phyloP scores from a whole-genome alignment of 1,140 invertebrate genomes.

The Drosophila pachea region DNA sequence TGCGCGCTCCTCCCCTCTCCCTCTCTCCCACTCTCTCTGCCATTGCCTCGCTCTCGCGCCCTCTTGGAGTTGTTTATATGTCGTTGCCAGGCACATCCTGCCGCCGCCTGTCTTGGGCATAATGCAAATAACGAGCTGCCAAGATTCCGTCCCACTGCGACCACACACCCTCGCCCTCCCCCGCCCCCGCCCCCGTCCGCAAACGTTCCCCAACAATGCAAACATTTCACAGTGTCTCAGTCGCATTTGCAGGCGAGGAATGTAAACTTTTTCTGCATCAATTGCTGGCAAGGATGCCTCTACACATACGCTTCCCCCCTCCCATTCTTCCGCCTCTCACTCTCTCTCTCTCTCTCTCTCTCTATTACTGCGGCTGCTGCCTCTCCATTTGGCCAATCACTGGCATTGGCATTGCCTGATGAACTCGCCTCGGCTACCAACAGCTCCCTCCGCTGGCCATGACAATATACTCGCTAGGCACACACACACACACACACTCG shows the following conservation, averaged over 20 bases:
- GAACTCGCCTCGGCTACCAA: conserved; percentile 45
- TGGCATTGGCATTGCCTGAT: conserved; percentile 54
- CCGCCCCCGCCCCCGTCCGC: not conserved
- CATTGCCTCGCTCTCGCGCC: not conserved
- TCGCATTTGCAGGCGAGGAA: conserved; percentile 33
- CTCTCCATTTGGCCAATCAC: conserved; percentile 1
- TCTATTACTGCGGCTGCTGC: not conserved
- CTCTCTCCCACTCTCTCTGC: no score
- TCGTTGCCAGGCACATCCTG: conserved; percentile 52
- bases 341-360: not conserved
- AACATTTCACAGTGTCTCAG: conserved; percentile 55
- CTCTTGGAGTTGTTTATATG: conserved; percentile 40
- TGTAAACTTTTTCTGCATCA: conserved; percentile 74
- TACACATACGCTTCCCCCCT: not conserved
- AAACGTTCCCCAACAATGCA: conserved; percentile 47
- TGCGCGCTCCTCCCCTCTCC: conserved; percentile 1
- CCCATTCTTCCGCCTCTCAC: no score
- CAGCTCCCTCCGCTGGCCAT: conserved; percentile 21
- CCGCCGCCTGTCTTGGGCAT: conserved; percentile 51
- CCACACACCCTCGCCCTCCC: not conserved
- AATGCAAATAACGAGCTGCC: conserved; percentile 71
- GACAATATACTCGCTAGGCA: conserved; percentile 50
- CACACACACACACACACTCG: conserved; percentile 14
- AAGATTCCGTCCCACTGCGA: not conserved
- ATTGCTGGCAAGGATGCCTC: conserved; percentile 48